These are phyloP conservation scores for Trissolcus basalis DNA, from an alignment of 1,140 invertebrate species.

Conservation along the genomic window DNA sequence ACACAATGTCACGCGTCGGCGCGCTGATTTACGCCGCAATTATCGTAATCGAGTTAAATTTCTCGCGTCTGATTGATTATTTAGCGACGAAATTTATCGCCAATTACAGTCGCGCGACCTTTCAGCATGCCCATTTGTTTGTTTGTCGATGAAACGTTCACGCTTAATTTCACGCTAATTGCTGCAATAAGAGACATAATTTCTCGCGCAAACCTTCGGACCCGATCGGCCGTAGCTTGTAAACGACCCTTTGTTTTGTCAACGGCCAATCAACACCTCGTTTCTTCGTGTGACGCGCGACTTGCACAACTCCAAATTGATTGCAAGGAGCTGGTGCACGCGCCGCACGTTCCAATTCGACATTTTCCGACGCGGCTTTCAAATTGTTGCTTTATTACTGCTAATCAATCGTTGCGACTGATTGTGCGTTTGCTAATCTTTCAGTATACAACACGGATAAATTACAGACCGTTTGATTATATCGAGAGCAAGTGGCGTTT, in stretches of 20 bases:
- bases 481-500: too few species aligned
- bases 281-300: conserved; percentile 1
- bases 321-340: conserved; percentile 21
- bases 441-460: too few species aligned
- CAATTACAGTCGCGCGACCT: not conserved
- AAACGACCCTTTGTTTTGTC: conserved; percentile 44
- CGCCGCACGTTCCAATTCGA: conserved; percentile 4
- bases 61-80: conserved; percentile 36
- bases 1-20: conserved; percentile 32
- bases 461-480: too few species aligned
- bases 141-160: conserved; percentile 27
- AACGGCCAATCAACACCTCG: conserved; percentile 13
- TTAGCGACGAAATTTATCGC: conserved; percentile 27
- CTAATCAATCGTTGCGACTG: too few species aligned
- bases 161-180: conserved; percentile 51
- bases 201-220: conserved; percentile 15
- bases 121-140: conserved; percentile 10
- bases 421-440: too few species aligned
- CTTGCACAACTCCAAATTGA: conserved; percentile 44
- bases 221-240: conserved; percentile 3
- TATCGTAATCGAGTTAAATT: conserved; percentile 39
- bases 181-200: conserved; percentile 10
- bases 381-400: too few species aligned
- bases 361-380: conserved; percentile 11
- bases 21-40: conserved; percentile 42